phyloP scores from a whole-genome alignment of 2,797 vertebrate species.

The Myotis findleyi region DNA sequence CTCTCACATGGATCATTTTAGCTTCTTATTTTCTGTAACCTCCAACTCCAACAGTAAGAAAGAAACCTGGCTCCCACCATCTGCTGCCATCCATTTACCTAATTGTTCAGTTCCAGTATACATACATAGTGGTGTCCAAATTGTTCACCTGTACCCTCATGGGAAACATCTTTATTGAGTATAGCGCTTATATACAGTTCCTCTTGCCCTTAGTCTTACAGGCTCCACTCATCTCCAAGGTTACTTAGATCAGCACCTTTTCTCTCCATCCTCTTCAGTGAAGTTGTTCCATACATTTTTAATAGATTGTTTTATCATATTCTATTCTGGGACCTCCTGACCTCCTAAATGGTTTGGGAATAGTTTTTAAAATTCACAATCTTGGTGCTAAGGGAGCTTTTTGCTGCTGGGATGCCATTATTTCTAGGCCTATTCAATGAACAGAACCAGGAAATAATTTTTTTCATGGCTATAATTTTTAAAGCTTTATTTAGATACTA shows the following conservation, averaged over 20 bases:
- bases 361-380: not conserved
- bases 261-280: not conserved
- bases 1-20: not conserved
- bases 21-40: not conserved
- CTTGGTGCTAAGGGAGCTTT: not conserved
- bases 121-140: not conserved
- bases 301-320: not conserved
- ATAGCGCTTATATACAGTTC: not conserved
- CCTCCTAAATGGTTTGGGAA: not conserved
- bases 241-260: not conserved
- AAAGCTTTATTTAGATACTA: too few relatives aligned
- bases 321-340: not conserved
- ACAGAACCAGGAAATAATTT: not conserved
- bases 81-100: not conserved
- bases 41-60: not conserved
- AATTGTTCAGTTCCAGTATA: not conserved
- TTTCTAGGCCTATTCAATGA: conserved; percentile 14
- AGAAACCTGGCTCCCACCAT: not conserved
- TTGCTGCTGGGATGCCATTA: not conserved
- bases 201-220: not conserved
- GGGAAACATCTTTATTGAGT: not conserved
- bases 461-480: not conserved
- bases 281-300: not conserved
- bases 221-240: not conserved
- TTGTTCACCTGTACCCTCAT: not conserved